Evolutionary conservation across 1,140 invertebrate genomes (phyloP), one percentile per base, ranked within the genome.

Genomic region (Parasteatoda tepidariorum): DNA sequence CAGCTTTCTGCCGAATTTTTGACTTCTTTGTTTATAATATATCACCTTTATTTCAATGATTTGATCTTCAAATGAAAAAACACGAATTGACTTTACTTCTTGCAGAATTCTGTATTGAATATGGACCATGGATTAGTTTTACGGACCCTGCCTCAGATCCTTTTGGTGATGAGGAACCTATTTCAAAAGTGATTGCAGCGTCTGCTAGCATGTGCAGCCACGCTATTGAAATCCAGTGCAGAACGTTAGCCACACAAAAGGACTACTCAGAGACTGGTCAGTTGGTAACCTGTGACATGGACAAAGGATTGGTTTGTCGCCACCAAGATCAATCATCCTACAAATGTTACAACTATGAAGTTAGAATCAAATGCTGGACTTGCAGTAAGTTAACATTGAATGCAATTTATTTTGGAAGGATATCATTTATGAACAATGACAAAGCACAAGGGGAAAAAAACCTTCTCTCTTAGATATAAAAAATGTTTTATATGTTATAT

Each of bases 241-340:
- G 87, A 30, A 87, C 85, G 6, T 70, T 81, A 22, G 67, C 73
- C 7, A 84, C 74, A 0, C 18, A 41, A 6, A 61, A 64, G 15
- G 75, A 79, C 31, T 84, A 79, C 24, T 55, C 66, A 13, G 18
- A 66, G 38, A 73, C 54, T 31, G 87, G 87, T 0, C 88, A 89
- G 64, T 85, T 81, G 0, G 85, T 89, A 0, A 87, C 86, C 7
- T 91, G 90, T 85, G 85, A 88, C 62, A 41, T 89, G 3, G 84
- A 86, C 3, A 86, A 87, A 34, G 90, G 90, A 26, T 85, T 90
- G 3, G 84, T 85, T 15, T 91, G 90, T 83, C 73, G 71, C 30
- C 88, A 90, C 13, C 5, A 28, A 7, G 38, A 79, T 13, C 83
- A 84, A 31, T 6, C 26, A 3, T 71, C 76, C 5, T 9, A 41